Evolutionary conservation across 2,797 vertebrate species (phyloP).

Genomic region (Rhinichthys osculus): DNA sequence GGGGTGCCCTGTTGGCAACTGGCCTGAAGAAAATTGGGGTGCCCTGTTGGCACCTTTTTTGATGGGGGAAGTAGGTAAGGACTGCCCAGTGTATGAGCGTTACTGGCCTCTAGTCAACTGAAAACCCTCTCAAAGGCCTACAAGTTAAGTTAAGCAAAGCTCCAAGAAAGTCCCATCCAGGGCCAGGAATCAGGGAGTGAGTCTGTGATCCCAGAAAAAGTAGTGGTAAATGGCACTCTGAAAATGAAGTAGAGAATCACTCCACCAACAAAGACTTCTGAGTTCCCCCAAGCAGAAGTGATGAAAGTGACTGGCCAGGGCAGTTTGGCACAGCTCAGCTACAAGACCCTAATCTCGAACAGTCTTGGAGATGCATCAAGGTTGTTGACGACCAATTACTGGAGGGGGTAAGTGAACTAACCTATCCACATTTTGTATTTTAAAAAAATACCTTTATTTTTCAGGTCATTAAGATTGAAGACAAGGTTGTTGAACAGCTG

Average conservation of each 20-base stretch:
- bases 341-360: not conserved
- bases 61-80: too few relatives aligned
- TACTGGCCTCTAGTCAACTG: too few relatives aligned
- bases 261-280: not conserved
- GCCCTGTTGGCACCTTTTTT: not conserved
- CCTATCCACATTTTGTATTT: not conserved
- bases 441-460: not conserved
- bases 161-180: too few relatives aligned
- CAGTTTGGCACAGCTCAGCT: not conserved
- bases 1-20: not conserved
- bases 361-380: not conserved
- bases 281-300: not conserved
- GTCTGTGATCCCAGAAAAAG: not conserved
- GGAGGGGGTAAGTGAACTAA: not conserved
- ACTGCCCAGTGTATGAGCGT: too few relatives aligned
- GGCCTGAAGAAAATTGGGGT: not conserved
- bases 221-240: not conserved
- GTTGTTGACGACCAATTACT: not conserved
- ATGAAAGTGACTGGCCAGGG: not conserved
- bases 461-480: not conserved
- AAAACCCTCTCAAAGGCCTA: too few relatives aligned
- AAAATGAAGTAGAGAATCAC: not conserved
- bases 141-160: too few relatives aligned
- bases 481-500: not conserved
- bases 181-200: not conserved